Evolutionary conservation across 2,888 invertebrate genomes (phyloP).

Genomic region (Galeopsomyia nigrocyanea): DNA sequence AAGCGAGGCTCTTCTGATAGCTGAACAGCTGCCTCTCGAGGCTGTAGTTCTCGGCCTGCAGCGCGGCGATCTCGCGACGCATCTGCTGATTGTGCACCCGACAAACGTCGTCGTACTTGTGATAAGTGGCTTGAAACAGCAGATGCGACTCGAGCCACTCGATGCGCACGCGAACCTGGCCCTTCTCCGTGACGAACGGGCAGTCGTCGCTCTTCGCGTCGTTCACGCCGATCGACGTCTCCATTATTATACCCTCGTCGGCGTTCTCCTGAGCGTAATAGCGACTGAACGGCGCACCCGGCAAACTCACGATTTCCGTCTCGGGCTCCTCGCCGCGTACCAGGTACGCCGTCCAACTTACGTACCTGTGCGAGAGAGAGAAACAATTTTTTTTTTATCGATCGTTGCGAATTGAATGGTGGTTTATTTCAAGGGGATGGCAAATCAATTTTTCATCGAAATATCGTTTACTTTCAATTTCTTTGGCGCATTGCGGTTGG

Average conservation of each 20-base stretch:
- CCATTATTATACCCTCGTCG: conserved; percentile 86
- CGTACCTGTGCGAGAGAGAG: conserved; percentile 68
- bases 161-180: conserved; percentile 81
- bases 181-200: conserved; percentile 79
- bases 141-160: conserved; percentile 88
- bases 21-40: conserved; percentile 86
- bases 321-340: conserved; percentile 74
- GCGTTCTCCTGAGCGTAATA: conserved; percentile 85
- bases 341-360: conserved; percentile 81
- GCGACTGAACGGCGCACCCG: conserved; percentile 82
- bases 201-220: conserved; percentile 80
- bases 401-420: too few species aligned
- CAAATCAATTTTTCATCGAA: too few species aligned
- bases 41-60: conserved; percentile 88
- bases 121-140: conserved; percentile 85
- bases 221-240: conserved; percentile 81
- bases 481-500: too few species aligned
- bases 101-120: conserved; percentile 86
- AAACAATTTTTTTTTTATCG: too few species aligned
- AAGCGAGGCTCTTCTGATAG: conserved; percentile 84
- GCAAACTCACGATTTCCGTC: conserved; percentile 77
- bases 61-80: conserved; percentile 83
- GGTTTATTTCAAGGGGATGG: too few species aligned
- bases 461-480: too few species aligned
- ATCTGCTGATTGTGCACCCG: conserved; percentile 87